Base-by-base conservation (phyloP, 2,797 vertebrate genomes). In the Chromis chromis region DNA sequence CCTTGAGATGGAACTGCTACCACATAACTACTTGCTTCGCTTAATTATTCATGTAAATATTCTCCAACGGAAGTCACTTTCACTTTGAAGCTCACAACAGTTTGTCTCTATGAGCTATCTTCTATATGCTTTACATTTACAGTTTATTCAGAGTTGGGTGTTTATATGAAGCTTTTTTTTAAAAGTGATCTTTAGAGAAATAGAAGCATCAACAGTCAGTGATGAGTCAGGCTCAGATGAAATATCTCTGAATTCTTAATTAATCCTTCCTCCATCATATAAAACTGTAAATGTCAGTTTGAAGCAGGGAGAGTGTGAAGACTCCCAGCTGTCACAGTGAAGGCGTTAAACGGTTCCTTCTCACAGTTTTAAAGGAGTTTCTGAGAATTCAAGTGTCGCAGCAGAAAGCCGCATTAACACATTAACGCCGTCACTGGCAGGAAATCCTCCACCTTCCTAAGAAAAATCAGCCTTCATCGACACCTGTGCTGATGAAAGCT, bases 251-350 rank as follows among this genome's bases (percentile, higher is more conserved):
- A 33, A 27, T 17, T 28, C 12, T 24, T 39, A 19, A 27, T 61
- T 17, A 62, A 54, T 55, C 36, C 27, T 19, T 70, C 54, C 59
- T 39, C 27, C 27, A 19, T 27, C 27, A 11, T 52, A 6, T 52
- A 28, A 64, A 40, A 11, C 25, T 33, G 57, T 33, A 63, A 64
- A 76, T 57, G 63, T 72, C 68, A 40, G 55, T 66, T 21, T 28
- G 67, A 54, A 57, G 65, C 53, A n/a, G 44, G 25, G 55, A 28
- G 27, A 5, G 68, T 65, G 76, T 62, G 76, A 73, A 67, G 42
- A 21, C 36, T 58, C 42, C 3, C 58, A 46, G 64, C 70, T 73
- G 76, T 70, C 74, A 21, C 7, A n/a, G 36, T 22, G 74, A 65
- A 58, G 54, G 60, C 48, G 44, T 50, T 42, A 14, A 75, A 61